Conservation (phyloP, 2,113 vertebrate species). For the Mormoops blainvillei region DNA sequence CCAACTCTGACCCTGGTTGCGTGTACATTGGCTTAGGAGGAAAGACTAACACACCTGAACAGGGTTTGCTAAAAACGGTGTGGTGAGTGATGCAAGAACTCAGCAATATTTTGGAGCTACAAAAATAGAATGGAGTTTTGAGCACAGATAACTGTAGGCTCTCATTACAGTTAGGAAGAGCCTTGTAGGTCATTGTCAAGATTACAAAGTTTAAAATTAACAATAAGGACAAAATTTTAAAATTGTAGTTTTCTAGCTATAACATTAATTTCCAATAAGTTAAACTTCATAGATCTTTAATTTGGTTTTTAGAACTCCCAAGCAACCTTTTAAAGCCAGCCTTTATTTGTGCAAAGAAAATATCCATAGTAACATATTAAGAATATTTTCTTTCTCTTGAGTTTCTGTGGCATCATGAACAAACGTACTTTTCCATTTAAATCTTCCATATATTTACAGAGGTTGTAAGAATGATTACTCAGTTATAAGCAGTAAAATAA, state of each 20-base stretch:
- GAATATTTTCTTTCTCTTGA: background rate
- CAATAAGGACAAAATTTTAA: background rate
- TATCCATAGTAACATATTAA: background rate
- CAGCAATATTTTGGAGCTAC: slow-evolving; percentile 31
- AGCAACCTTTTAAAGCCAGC: background rate
- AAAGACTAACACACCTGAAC: background rate
- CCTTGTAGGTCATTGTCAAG: background rate
- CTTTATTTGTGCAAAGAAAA: slow-evolving; percentile 10
- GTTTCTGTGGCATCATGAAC: background rate
- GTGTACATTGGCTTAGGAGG: background rate
- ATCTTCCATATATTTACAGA: background rate
- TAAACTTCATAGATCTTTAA: background rate
- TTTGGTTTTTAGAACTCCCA: background rate
- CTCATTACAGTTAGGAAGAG: background rate
- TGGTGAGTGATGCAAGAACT: background rate
- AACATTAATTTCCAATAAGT: slow-evolving; percentile 10
- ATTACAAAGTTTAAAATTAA: slow-evolving; percentile 12
- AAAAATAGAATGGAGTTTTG: slow-evolving; percentile 23
- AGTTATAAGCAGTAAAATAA: slow-evolving; percentile 11
- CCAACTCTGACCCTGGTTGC: background rate
- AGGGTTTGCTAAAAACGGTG: background rate
- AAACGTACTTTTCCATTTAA: slow-evolving; percentile 13
- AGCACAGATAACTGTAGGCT: slow-evolving; percentile 4
- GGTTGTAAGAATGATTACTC: background rate
- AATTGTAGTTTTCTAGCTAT: background rate